A percentile compares a stretch with the other conserved stretches of the same genome.
These are phyloP conservation scores for Scomberomorus guttatus DNA, from an alignment of 2,797 vertebrate genomes.

Conservation along the genomic window DNA sequence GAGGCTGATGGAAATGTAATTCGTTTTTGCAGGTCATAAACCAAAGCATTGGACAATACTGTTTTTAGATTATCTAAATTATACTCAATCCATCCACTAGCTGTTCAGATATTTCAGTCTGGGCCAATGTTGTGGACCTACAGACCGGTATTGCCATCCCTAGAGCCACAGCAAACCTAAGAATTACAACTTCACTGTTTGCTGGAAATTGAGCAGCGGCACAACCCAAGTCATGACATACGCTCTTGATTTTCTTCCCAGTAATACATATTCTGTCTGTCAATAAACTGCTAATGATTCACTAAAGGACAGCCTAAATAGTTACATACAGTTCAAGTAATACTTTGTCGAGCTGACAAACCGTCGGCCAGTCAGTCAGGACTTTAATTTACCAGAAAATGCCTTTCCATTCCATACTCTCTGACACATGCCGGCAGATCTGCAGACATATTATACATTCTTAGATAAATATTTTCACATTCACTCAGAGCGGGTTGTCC, in stretches of 20 bases:
- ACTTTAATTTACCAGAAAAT: slow-evolving; percentile 43
- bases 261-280: slow-evolving; percentile 1
- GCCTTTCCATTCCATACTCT: slow-evolving; percentile 10
- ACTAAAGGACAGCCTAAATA: slow-evolving; percentile 30
- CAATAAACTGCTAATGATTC: slow-evolving; percentile 14
- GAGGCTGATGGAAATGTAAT: too few species aligned
- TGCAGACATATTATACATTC: slow-evolving; percentile 51
- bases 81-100: too few species aligned
- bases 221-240: neutral
- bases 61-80: too few species aligned
- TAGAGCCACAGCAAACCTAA: neutral
- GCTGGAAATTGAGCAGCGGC: neutral
- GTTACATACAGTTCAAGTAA: slow-evolving; percentile 4
- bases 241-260: slow-evolving; percentile 1
- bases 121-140: too few species aligned
- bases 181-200: neutral
- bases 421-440: slow-evolving; percentile 30
- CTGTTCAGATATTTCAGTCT: too few species aligned
- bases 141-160: neutral
- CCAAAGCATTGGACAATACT: neutral
- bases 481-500: slow-evolving; percentile 43
- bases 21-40: too few species aligned
- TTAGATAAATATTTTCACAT: slow-evolving; percentile 71
- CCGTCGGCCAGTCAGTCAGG: slow-evolving; percentile 29
- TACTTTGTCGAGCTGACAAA: neutral